These are phyloP conservation scores for Coenonympha glycerion DNA, from an alignment of 2,888 invertebrate species.

Conservation along the genomic window DNA sequence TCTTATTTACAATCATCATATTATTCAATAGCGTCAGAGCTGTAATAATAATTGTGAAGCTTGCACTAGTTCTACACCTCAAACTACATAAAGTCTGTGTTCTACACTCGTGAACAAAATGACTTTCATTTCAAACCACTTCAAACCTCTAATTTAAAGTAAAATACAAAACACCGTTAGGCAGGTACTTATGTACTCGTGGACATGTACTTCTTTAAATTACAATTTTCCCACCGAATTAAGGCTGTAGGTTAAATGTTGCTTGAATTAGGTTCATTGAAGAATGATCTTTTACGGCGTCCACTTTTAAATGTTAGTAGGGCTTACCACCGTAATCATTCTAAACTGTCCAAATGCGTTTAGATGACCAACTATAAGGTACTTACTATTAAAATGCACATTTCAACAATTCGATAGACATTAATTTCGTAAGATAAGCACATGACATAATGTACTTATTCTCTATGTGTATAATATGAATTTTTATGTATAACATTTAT, in stretches of 20 bases:
- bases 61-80: not conserved
- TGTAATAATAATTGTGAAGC: too few species aligned
- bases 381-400: too few species aligned
- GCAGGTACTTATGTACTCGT: too few species aligned
- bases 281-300: conserved; percentile 17
- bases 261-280: conserved; percentile 17
- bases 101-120: not conserved
- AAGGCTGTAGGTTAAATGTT: conserved; percentile 21
- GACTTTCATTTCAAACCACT: not conserved
- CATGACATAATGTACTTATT: too few species aligned
- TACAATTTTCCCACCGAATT: conserved; percentile 20
- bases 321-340: conserved; percentile 13
- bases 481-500: too few species aligned
- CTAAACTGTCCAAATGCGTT: not conserved
- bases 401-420: not conserved
- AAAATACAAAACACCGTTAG: too few species aligned
- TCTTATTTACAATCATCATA: too few species aligned
- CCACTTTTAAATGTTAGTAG: conserved; percentile 20
- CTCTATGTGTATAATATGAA: too few species aligned
- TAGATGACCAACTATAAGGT: not conserved
- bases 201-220: too few species aligned
- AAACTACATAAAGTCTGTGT: too few species aligned
- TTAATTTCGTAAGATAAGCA: not conserved
- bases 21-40: too few species aligned
- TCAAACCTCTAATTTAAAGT: too few species aligned